A percentile compares a stretch with the other conserved stretches of the same genome.
phyloP scores from a whole-genome alignment of 2,113 vertebrate species.

The Morphnarchus princeps region DNA sequence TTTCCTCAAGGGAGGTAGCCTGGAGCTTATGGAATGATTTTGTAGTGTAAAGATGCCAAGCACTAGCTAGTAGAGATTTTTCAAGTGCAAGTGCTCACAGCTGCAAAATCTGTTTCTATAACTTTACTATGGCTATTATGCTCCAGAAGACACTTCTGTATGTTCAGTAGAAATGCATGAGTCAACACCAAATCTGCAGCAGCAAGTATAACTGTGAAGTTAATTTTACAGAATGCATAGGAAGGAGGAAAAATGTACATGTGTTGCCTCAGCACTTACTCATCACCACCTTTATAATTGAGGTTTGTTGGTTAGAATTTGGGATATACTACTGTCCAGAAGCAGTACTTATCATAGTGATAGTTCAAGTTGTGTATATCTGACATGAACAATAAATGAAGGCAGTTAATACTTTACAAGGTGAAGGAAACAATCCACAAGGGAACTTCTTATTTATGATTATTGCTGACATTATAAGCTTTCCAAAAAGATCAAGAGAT shows the following conservation, averaged over 20 bases:
- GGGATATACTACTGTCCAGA: neutral
- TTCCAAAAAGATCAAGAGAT: neutral
- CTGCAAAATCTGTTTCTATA: neutral
- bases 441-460: neutral
- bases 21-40: neutral
- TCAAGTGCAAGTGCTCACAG: neutral
- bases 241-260: neutral
- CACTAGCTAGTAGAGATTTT: neutral
- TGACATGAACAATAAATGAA: neutral
- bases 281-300: neutral
- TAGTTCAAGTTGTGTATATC: neutral
- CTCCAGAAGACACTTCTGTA: neutral
- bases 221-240: neutral
- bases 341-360: neutral
- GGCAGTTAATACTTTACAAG: neutral
- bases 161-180: neutral
- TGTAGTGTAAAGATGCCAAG: neutral
- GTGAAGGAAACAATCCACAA: neutral
- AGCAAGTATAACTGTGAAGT: neutral
- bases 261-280: neutral
- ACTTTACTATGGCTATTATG: neutral
- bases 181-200: neutral
- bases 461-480: neutral
- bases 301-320: neutral
- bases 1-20: neutral